phyloP scores from a whole-genome alignment of 1,140 invertebrate species.

The Polypedilum vanderplanki region DNA sequence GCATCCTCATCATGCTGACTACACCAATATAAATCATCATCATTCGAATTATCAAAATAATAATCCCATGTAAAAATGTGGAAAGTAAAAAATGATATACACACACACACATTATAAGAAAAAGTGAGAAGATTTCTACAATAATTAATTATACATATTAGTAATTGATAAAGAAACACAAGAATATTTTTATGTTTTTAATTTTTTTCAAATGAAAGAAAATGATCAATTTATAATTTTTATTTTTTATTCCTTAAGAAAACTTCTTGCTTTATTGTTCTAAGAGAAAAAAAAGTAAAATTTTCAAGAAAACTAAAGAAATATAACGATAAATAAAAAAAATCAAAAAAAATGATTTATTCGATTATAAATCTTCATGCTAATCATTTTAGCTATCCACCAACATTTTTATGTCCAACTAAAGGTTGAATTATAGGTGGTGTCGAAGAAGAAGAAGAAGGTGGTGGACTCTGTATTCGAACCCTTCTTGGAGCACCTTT shows the following conservation, averaged over 20 bases:
- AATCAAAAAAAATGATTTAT: not conserved
- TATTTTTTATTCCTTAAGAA: too few relatives aligned
- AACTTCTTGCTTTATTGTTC: too few relatives aligned
- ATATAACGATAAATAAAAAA: not conserved
- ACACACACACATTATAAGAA: too few relatives aligned
- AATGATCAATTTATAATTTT: not conserved
- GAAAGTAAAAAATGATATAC: not conserved
- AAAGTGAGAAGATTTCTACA: too few relatives aligned
- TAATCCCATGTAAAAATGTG: not conserved
- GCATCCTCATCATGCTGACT: not conserved
- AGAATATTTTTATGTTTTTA: conserved; percentile 7
- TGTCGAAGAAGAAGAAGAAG: not conserved
- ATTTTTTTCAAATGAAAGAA: not conserved
- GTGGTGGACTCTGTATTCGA: not conserved
- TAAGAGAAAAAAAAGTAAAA: too few relatives aligned
- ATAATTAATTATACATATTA: not conserved
- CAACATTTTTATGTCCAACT: not conserved
- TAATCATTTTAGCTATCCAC: not conserved
- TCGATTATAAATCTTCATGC: not conserved
- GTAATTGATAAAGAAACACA: not conserved
- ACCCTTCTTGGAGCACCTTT: not conserved
- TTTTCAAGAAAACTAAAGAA: not conserved
- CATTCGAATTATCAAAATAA: conserved; percentile 14
- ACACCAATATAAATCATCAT: not conserved
- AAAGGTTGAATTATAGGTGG: not conserved